A percentile compares a stretch with the other conserved stretches of the same genome.
These are phyloP conservation scores for Cygnus atratus DNA, from an alignment of 2,113 vertebrate species.

Conservation along the genomic window DNA sequence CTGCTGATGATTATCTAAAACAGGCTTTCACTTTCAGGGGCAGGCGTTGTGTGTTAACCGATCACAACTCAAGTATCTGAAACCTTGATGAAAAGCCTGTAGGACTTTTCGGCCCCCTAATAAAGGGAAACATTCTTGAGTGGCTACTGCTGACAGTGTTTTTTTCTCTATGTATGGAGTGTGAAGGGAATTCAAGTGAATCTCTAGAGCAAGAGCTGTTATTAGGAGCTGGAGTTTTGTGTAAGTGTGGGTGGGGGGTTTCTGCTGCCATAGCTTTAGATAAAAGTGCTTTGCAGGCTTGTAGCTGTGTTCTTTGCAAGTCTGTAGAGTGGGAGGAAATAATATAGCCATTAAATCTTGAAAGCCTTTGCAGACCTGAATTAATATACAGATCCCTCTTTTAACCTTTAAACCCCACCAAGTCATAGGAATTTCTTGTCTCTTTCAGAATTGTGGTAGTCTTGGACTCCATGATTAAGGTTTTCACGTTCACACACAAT, in stretches of 20 bases:
- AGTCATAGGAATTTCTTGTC: background rate
- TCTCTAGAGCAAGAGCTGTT: background rate
- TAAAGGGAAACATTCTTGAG: background rate
- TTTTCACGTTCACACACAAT: constrained; percentile 98
- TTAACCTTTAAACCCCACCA: background rate
- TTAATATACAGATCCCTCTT: background rate
- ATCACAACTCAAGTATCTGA: background rate
- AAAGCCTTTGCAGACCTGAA: background rate
- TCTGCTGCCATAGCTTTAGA: background rate
- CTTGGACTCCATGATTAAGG: constrained; percentile 98
- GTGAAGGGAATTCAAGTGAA: background rate
- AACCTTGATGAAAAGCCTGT: background rate
- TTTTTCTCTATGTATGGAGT: background rate
- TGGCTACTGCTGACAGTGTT: background rate
- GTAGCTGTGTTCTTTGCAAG: background rate
- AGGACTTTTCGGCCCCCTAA: background rate
- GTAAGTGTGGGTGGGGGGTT: background rate
- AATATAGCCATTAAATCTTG: background rate
- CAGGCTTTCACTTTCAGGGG: background rate
- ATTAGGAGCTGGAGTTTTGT: background rate
- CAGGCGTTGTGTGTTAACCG: background rate
- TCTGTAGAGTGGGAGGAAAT: no score
- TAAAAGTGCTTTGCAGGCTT: constrained; percentile 3
- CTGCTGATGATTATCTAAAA: background rate
- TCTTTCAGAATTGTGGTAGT: constrained; percentile 94